Conservation (phyloP, 2,113 vertebrate species). For the Aphyosemion australe region DNA sequence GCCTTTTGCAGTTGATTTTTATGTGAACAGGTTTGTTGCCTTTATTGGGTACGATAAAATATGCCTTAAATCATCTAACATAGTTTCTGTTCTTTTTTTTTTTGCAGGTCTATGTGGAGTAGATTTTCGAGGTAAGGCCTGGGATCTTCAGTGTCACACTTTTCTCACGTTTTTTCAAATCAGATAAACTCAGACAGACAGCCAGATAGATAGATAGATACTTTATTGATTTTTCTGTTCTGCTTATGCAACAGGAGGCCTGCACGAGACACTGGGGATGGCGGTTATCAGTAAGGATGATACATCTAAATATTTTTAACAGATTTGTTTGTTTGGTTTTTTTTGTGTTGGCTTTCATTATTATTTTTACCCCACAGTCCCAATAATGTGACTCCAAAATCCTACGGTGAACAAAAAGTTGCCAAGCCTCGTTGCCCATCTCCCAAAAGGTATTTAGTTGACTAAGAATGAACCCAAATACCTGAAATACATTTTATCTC, state of each 20-base stretch:
- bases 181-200: no score
- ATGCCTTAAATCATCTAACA: constrained; percentile 2
- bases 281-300: constrained; percentile 16
- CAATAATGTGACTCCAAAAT: constrained; percentile 26
- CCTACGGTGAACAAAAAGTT: constrained; percentile 12
- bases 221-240: background rate
- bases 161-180: background rate
- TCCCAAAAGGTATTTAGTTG: constrained; percentile 57
- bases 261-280: background rate
- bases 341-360: background rate
- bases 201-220: no score
- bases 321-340: background rate
- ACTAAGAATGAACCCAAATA: background rate
- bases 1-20: constrained; percentile 13
- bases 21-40: background rate
- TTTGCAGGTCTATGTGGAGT: constrained; percentile 20
- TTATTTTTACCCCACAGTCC: constrained; percentile 34
- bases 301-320: background rate
- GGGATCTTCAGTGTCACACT: background rate
- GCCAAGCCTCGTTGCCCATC: constrained; percentile 59
- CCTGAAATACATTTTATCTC: background rate
- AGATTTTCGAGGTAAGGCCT: constrained; percentile 28
- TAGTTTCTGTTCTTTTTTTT: constrained; percentile 52
- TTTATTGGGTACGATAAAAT: background rate
- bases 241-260: constrained; percentile 22